phyloP scores from a whole-genome alignment of 2,888 invertebrate genomes.

The Heliconius aoede region DNA sequence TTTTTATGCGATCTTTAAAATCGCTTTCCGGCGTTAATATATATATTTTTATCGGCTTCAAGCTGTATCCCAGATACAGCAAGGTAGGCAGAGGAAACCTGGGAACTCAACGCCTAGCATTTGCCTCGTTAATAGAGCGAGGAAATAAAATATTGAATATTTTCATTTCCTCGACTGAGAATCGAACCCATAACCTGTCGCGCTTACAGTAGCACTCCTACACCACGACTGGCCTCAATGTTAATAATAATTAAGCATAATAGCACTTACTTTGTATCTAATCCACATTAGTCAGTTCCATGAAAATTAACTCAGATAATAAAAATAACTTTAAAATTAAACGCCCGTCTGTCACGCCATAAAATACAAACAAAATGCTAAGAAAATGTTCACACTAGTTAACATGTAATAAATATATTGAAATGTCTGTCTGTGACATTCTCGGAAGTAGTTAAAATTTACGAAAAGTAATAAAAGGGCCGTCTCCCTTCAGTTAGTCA shows the following conservation, averaged over 20 bases:
- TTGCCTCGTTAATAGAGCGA: too few relatives aligned
- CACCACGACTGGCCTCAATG: background rate
- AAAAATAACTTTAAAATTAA: background rate
- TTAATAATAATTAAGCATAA: background rate
- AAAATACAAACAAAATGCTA: slow-evolving; percentile 17
- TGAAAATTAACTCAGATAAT: background rate
- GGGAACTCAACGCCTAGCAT: background rate
- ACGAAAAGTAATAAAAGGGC: slow-evolving; percentile 1
- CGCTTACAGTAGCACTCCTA: background rate
- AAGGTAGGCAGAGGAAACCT: background rate
- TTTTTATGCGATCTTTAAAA: too few relatives aligned
- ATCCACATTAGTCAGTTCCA: background rate
- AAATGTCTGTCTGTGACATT: slow-evolving; percentile 12
- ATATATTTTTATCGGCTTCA: too few relatives aligned
- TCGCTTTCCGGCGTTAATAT: too few relatives aligned
- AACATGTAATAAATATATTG: slow-evolving; percentile 24
- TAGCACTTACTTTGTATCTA: background rate
- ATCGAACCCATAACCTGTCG: background rate
- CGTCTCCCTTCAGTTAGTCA: slow-evolving; percentile 15
- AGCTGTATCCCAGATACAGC: background rate
- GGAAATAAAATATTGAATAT: background rate
- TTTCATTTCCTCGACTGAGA: background rate
- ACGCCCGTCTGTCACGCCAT: background rate
- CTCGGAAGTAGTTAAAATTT: slow-evolving; percentile 27
- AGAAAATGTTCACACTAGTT: slow-evolving; percentile 12